Conservation (phyloP, 2,888 invertebrate genomes). For the Apamea epomidion region DNA sequence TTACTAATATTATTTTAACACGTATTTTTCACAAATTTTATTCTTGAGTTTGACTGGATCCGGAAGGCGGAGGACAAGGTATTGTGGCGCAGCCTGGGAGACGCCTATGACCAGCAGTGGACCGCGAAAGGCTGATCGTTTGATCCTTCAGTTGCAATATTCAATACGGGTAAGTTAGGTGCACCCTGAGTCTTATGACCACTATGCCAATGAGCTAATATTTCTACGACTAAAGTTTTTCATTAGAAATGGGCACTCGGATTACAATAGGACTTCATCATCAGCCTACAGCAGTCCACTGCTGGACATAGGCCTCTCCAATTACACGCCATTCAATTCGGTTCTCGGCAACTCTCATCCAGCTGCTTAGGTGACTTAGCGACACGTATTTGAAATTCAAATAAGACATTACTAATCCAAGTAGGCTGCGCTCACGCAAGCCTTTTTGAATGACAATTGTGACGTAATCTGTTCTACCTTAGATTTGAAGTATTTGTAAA, state of each 20-base stretch:
- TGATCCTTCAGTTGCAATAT: not conserved
- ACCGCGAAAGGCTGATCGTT: not conserved
- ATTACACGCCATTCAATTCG: too few relatives aligned
- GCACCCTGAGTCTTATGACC: not conserved
- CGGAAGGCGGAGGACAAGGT: not conserved
- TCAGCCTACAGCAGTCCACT: too few relatives aligned
- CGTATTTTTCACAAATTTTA: not conserved
- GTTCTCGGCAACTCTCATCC: too few relatives aligned
- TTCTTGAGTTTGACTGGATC: not conserved
- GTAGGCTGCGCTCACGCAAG: not conserved
- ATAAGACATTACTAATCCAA: constrained; percentile 18
- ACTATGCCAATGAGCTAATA: not conserved
- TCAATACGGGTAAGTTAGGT: not conserved
- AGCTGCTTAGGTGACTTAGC: not conserved
- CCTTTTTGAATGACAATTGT: constrained; percentile 8
- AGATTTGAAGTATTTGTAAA: not conserved
- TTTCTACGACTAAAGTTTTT: not conserved
- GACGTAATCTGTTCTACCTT: not conserved
- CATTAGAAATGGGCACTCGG: not conserved
- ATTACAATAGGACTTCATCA: not conserved
- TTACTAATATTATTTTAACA: too few relatives aligned
- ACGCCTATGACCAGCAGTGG: not conserved
- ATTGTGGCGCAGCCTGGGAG: not conserved
- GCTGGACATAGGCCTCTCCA: too few relatives aligned
- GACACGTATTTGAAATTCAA: constrained; percentile 5